Conservation (phyloP, 2,797 vertebrate species). For the Benthosema pterotum region DNA sequence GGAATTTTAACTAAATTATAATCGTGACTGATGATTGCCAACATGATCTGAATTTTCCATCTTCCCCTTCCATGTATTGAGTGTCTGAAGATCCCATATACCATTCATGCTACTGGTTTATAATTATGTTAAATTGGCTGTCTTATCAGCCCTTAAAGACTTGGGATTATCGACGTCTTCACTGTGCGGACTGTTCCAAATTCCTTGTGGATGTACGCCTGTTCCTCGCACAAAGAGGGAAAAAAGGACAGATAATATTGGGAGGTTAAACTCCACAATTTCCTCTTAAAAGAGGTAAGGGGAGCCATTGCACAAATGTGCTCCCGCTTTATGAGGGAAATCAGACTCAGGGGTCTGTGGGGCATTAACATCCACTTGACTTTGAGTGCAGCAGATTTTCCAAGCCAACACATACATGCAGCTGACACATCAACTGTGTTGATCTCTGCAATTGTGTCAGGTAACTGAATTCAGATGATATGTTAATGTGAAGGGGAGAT, state of each 20-base stretch:
- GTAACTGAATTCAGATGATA: conserved; percentile 84
- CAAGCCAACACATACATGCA: conserved; percentile 78
- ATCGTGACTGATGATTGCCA: conserved; percentile 79
- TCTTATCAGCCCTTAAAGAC: conserved; percentile 85
- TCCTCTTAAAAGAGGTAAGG: conserved; percentile 81
- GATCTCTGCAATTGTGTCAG: conserved; percentile 81
- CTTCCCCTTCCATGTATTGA: conserved; percentile 72
- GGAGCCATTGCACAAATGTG: conserved; percentile 74
- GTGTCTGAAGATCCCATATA: conserved; percentile 81
- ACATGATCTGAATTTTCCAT: conserved; percentile 80
- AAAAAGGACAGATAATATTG: conserved; percentile 78
- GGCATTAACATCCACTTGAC: conserved; percentile 86
- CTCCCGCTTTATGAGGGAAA: conserved; percentile 77
- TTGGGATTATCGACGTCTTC: conserved; percentile 81
- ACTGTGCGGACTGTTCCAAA: conserved; percentile 77
- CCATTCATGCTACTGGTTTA: conserved; percentile 81
- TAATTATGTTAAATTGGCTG: conserved; percentile 86
- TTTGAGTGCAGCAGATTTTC: conserved; percentile 78
- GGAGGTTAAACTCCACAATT: conserved; percentile 84
- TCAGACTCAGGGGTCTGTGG: conserved; percentile 71
- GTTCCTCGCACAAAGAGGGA: conserved; percentile 75
- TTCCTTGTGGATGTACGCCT: conserved; percentile 77
- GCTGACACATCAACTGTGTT: conserved; percentile 78
- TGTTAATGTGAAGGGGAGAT: conserved; percentile 79
- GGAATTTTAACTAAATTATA: conserved; percentile 86